Evolutionary conservation across 2,888 invertebrate genomes (phyloP).

Genomic region (Sialis fuliginosa): DNA sequence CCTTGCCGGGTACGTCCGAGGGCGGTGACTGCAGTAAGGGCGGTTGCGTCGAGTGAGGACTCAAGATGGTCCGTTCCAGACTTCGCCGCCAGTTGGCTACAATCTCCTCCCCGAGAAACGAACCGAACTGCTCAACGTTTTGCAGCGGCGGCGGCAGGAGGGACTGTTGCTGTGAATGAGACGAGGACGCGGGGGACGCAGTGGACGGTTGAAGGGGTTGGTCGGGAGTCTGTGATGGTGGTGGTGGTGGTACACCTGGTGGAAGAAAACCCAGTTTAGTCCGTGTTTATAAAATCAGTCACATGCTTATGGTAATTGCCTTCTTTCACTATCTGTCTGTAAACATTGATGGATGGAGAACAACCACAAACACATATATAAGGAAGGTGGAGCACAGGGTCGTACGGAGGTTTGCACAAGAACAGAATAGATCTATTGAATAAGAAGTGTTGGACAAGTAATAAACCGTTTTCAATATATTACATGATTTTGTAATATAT

Average conservation of each 20-base stretch:
- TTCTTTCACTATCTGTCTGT: background rate
- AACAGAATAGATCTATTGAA: too few species aligned
- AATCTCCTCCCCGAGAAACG: slow-evolving; percentile 64
- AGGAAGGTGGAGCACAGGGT: too few species aligned
- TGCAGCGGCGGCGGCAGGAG: slow-evolving; percentile 37
- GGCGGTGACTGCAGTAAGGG: slow-evolving; percentile 10
- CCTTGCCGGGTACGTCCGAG: slow-evolving; percentile 19
- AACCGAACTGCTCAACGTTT: slow-evolving; percentile 54
- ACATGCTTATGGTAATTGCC: slow-evolving; percentile 11
- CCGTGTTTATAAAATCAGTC: slow-evolving; percentile 11
- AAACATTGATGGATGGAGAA: too few species aligned
- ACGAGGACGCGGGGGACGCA: slow-evolving; percentile 11
- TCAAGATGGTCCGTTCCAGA: slow-evolving; percentile 33
- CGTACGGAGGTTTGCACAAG: too few species aligned
- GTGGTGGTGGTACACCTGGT: slow-evolving; percentile 17
- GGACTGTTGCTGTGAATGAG: slow-evolving; percentile 18
- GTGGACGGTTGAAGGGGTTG: slow-evolving; percentile 13
- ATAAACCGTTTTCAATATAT: too few species aligned
- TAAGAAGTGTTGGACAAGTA: too few species aligned
- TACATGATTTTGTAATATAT: too few species aligned
- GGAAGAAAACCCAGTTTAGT: slow-evolving; percentile 14
- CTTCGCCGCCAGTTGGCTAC: slow-evolving; percentile 62
- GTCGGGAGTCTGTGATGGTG: slow-evolving; percentile 20
- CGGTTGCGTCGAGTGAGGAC: slow-evolving; percentile 15
- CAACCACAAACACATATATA: too few species aligned